Conservation (phyloP, 2,888 invertebrate species). For the Mimachlamys varia region DNA sequence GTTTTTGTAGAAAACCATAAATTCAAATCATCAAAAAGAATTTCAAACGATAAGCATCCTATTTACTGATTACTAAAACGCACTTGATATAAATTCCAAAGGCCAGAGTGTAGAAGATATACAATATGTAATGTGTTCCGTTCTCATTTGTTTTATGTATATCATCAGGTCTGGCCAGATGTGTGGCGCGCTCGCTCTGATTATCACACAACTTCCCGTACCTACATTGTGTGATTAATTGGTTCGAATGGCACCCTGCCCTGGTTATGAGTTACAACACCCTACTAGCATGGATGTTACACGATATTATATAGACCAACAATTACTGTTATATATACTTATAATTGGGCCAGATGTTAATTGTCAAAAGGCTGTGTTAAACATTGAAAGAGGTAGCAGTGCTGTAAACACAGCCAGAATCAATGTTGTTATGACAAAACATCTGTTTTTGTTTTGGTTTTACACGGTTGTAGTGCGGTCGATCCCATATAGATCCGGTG, state of each 20-base stretch:
- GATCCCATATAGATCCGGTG: neutral
- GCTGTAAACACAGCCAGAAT: neutral
- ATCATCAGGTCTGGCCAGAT: neutral
- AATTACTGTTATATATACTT: constrained; percentile 4
- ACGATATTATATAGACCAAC: neutral
- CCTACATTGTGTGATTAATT: neutral
- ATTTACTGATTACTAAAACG: neutral
- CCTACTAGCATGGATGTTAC: neutral
- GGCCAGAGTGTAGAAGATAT: neutral
- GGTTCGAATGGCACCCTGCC: neutral
- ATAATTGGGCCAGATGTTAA: neutral
- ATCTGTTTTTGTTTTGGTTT: neutral
- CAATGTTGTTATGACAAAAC: neutral
- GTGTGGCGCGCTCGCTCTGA: neutral
- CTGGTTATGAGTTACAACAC: neutral
- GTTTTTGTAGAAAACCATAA: constrained; percentile 29
- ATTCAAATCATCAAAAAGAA: constrained; percentile 25
- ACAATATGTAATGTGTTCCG: neutral
- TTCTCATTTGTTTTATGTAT: constrained; percentile 7
- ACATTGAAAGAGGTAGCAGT: too few species aligned
- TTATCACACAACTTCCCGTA: constrained; percentile 1
- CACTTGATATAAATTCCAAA: constrained; percentile 18
- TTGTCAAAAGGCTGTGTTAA: neutral
- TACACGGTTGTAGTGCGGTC: neutral
- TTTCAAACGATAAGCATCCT: constrained; percentile 8